phyloP scores from a whole-genome alignment of 2,888 invertebrate genomes.

The Apocheima hispidaria region DNA sequence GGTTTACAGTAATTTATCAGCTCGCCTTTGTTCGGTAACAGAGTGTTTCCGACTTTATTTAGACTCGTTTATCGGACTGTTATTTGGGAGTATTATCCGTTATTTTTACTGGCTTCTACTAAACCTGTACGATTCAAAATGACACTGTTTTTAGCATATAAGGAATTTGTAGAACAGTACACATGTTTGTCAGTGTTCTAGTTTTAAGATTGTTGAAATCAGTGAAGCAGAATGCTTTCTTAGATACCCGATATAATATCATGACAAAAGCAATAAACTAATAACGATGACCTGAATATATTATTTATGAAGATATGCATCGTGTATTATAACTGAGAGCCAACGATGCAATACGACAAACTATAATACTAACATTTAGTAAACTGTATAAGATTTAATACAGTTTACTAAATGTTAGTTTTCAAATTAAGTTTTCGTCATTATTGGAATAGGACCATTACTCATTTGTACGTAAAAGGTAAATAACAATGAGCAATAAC shows the following conservation, averaged over 20 bases:
- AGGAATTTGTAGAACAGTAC: background rate
- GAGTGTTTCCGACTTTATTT: constrained; percentile 47
- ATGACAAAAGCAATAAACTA: constrained; percentile 1
- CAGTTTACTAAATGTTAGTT: background rate
- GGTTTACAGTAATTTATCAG: constrained; percentile 52
- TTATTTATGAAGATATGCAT: background rate
- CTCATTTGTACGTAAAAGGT: background rate
- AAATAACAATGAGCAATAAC: constrained; percentile 15
- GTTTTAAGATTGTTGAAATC: background rate
- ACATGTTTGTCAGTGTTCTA: constrained; percentile 1
- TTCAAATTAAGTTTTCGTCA: background rate
- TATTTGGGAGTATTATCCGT: constrained; percentile 8
- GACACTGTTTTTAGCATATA: constrained; percentile 1
- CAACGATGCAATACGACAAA: constrained; percentile 10
- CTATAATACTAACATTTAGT: too few relatives aligned
- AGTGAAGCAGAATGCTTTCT: background rate
- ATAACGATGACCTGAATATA: constrained; percentile 4
- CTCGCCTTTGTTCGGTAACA: constrained; percentile 39
- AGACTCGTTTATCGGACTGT: constrained; percentile 31
- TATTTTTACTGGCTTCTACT: constrained; percentile 12
- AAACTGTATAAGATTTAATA: too few relatives aligned
- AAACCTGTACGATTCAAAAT: constrained; percentile 9
- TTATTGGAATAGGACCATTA: background rate
- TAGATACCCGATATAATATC: background rate
- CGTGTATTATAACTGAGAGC: constrained; percentile 1